Evolutionary conservation across 2,888 invertebrate genomes (phyloP).

Genomic region (Apamea epomidion): DNA sequence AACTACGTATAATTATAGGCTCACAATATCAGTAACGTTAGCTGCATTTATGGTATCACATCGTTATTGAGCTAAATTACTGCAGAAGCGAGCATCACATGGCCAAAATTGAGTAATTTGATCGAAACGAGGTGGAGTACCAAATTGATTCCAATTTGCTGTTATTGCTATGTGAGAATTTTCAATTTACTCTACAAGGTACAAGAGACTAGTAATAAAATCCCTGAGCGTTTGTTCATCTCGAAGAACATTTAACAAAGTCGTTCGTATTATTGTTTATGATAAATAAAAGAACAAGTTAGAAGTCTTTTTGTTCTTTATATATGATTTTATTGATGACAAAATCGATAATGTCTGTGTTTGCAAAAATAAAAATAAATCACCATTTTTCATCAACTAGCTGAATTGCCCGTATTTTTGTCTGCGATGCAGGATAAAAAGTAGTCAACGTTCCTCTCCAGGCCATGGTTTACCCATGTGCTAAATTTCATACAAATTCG

Average conservation of each 20-base stretch:
- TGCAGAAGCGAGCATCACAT: conserved; percentile 26
- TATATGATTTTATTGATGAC: background rate
- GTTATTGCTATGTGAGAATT: conserved; percentile 33
- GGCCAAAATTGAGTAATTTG: conserved; percentile 50
- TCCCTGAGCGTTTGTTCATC: background rate
- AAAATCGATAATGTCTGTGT: background rate
- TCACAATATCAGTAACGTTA: conserved; percentile 32
- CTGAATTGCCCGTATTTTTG: background rate
- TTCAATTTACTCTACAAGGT: conserved; percentile 32
- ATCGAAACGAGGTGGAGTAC: conserved; percentile 18
- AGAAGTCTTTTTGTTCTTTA: background rate
- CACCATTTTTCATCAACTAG: background rate
- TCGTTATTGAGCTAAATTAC: conserved; percentile 35
- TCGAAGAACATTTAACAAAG: background rate
- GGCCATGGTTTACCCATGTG: too few species aligned
- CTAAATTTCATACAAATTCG: too few species aligned
- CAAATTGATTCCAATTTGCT: conserved; percentile 50
- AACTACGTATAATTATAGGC: conserved; percentile 16
- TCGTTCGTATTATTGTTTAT: background rate
- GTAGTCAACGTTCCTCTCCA: too few species aligned
- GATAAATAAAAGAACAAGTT: background rate
- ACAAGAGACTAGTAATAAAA: background rate
- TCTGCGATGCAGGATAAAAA: too few species aligned
- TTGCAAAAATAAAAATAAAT: background rate
- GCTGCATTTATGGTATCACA: conserved; percentile 36